Evolutionary conservation across 1,140 invertebrate species (phyloP), one percentile per base, ranked within the genome.

Genomic region (Elymnias hypermnestra): DNA sequence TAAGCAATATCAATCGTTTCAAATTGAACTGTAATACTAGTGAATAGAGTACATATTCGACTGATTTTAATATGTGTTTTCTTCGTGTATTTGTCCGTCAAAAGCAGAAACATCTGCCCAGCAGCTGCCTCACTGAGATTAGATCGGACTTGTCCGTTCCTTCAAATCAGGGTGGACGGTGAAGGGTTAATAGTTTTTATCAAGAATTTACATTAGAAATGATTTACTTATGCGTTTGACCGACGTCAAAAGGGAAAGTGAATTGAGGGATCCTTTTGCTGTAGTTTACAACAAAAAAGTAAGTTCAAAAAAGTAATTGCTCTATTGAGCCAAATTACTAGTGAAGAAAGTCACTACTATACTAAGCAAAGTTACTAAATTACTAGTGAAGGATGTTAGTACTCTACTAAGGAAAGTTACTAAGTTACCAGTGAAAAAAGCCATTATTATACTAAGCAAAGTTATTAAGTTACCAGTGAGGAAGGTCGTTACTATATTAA

Each of bases 111-210:
- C 69, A 74, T 74, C 71, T 74, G 70, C 64, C 67, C 35, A 59
- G 63, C 71, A 74, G 71, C 71, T 74, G 71, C 49, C 47, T 41
- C 37, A 50, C 28, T 48, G 49, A 71, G 70, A 73, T 73, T 73
- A 73, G 57, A 73, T 73, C 70, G 62, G 59, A 58, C 48, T 61
- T 71, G 71, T 66, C 71, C 67, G 55, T 65, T 67, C 45, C 48
- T 61, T 65, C 61, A 54, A 69, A 62, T 69, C 62, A 64, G 53
- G 42, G 63, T 47, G 57, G 48, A 53, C 49, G 57, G 48, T 44
- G 58, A 69, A 71, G 65, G 71, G 71, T 68, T 69, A 61, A 61
- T 63, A 49, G 52, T 56, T 65, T 63, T 68, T 68, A 52, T 13
- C 25, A 28, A 5, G 3, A 19, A 18, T 43, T 43, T 41, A 13